phyloP scores from a whole-genome alignment of 2,888 invertebrate genomes.

The Scrobipalpa costella region DNA sequence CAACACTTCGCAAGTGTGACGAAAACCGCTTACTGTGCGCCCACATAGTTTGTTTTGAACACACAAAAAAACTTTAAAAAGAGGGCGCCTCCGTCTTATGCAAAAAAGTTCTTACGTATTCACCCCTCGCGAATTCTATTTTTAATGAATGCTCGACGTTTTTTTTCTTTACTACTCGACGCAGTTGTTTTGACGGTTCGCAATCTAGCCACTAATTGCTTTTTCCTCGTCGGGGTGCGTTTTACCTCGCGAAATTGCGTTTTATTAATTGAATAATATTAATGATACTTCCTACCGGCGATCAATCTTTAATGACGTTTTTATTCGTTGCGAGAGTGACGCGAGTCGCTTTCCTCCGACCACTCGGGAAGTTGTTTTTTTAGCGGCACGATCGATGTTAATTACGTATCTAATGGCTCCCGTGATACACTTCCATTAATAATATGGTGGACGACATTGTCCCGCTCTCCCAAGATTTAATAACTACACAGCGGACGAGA shows the following conservation, averaged over 20 bases:
- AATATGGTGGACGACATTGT: constrained; percentile 70
- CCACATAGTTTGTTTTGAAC: constrained; percentile 76
- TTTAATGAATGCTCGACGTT: constrained; percentile 76
- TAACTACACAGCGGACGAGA: constrained; percentile 70
- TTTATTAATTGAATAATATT: constrained; percentile 82
- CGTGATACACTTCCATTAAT: constrained; percentile 81
- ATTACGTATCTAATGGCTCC: constrained; percentile 80
- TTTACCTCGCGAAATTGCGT: constrained; percentile 76
- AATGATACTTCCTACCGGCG: constrained; percentile 76
- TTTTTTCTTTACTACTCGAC: constrained; percentile 74
- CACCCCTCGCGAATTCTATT: constrained; percentile 79
- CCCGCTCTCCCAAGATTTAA: constrained; percentile 72
- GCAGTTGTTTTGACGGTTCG: constrained; percentile 81
- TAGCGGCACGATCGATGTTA: constrained; percentile 70
- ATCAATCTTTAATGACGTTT: constrained; percentile 81
- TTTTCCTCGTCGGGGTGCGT: constrained; percentile 78
- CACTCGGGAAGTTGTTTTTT: constrained; percentile 61
- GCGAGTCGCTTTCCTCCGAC: constrained; percentile 58
- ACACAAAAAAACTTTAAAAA: constrained; percentile 64
- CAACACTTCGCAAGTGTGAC: constrained; percentile 74
- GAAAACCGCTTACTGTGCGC: constrained; percentile 77
- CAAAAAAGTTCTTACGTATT: constrained; percentile 80
- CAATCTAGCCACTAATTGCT: constrained; percentile 82
- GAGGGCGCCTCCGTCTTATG: constrained; percentile 79
- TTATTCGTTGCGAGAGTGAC: constrained; percentile 73